These are phyloP conservation scores for Eurystomus gularis DNA, from an alignment of 2,113 vertebrate genomes.

Conservation along the genomic window DNA sequence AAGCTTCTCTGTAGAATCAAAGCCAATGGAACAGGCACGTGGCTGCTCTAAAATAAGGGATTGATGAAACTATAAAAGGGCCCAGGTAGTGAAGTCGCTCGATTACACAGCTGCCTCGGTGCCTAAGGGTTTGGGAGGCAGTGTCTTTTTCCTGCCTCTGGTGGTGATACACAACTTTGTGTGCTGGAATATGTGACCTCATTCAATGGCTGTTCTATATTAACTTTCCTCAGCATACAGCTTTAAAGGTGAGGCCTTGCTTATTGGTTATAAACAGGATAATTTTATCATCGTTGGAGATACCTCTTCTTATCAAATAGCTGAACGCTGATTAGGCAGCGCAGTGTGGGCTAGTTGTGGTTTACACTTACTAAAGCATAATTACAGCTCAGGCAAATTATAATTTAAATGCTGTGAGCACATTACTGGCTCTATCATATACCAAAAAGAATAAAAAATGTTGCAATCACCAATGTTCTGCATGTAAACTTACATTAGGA, in stretches of 20 bases:
- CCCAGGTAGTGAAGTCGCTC: neutral
- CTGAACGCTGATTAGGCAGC: slow-evolving; percentile 33
- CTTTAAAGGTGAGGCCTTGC: neutral
- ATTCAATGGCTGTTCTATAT: neutral
- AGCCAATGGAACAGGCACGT: neutral
- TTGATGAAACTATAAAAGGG: neutral
- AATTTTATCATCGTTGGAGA: slow-evolving; percentile 4
- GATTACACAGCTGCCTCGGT: neutral
- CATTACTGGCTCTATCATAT: neutral
- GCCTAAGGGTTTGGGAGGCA: neutral
- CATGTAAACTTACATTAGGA: neutral
- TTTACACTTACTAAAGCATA: slow-evolving; percentile 3
- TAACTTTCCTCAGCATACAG: neutral
- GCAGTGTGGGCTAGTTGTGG: neutral
- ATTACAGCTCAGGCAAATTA: slow-evolving; percentile 35
- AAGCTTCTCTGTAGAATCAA: neutral
- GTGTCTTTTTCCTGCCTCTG: neutral
- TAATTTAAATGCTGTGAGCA: neutral
- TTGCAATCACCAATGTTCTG: neutral
- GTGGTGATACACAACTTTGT: neutral
- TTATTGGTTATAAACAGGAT: neutral
- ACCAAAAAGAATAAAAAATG: neutral
- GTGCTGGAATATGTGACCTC: neutral
- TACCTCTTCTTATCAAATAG: slow-evolving; percentile 22
- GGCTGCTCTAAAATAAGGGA: neutral